These are phyloP conservation scores for Craterocephalus amniculus DNA, from an alignment of 2,797 vertebrate genomes.

Conservation along the genomic window DNA sequence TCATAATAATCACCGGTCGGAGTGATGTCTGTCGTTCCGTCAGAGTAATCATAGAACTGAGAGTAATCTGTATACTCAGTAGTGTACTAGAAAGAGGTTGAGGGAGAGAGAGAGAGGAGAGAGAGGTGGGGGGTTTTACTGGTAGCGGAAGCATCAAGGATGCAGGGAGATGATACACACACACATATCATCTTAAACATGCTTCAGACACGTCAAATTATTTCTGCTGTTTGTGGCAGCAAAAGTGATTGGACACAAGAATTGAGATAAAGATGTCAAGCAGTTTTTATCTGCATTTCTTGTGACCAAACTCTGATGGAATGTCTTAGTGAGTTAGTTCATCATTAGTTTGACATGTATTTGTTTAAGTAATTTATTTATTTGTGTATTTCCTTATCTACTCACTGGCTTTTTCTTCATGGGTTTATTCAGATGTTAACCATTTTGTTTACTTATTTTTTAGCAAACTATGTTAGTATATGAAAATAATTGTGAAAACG, in stretches of 20 bases:
- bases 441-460: no score
- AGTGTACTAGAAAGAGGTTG: constrained; percentile 87
- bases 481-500: no score
- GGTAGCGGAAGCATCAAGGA: constrained; percentile 77
- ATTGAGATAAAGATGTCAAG: not conserved
- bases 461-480: no score
- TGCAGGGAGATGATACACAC: constrained; percentile 48
- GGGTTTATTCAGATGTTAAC: no score
- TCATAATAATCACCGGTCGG: constrained; percentile 89
- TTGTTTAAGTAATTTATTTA: no score
- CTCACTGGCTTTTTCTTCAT: no score
- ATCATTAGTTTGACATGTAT: not conserved
- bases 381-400: no score
- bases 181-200: constrained; percentile 54
- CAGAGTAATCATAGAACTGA: constrained; percentile 94
- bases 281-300: not conserved
- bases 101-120: constrained; percentile 73
- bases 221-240: not conserved
- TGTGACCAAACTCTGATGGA: not conserved
- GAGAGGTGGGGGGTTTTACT: constrained; percentile 57
- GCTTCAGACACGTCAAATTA: constrained; percentile 37
- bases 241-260: not conserved
- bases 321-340: not conserved
- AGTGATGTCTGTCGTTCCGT: constrained; percentile 87
- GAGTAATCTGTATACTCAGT: constrained; percentile 93